A percentile compares a stretch with the other conserved stretches of the same genome.
Evolutionary conservation across 1,140 invertebrate genomes (phyloP).

Genomic region (Drosophila parabipectinata): DNA sequence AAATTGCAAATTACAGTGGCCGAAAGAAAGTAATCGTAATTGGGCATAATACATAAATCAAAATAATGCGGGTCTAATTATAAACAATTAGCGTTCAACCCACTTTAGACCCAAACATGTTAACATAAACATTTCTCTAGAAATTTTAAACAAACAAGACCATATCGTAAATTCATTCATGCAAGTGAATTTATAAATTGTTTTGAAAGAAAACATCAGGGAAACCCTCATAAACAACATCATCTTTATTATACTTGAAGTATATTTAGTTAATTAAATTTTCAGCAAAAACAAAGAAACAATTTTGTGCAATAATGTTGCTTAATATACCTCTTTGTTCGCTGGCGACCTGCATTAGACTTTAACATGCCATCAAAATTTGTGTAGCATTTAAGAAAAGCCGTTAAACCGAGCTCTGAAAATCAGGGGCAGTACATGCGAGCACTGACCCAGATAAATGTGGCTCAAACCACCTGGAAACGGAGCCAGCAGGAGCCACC

Average conservation of each 20-base stretch:
- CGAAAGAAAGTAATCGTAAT: not conserved
- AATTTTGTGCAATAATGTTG: not conserved
- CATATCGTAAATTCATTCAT: not conserved
- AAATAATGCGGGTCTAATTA: not conserved
- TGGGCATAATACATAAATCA: not conserved
- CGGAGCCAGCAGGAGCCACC: conserved; percentile 22
- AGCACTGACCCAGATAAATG: conserved; percentile 47
- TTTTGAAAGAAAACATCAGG: not conserved
- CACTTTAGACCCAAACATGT: not conserved
- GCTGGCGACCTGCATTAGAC: conserved; percentile 6
- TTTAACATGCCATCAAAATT: conserved; percentile 20
- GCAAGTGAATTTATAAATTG: not conserved
- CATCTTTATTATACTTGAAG: not conserved
- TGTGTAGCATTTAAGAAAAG: conserved; percentile 20
- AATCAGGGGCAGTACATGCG: conserved; percentile 16
- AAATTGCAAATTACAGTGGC: not conserved
- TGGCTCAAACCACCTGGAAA: conserved; percentile 17
- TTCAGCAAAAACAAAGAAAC: not conserved
- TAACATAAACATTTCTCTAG: not conserved
- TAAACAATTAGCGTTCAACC: not conserved
- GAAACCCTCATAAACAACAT: not conserved
- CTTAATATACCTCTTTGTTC: conserved; percentile 1
- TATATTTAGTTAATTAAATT: not conserved
- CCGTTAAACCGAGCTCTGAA: conserved; percentile 5
- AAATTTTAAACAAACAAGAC: not conserved